Percentiles rank a stretch among this genome's conserved stretches.
Conservation (phyloP, 2,888 invertebrate genomes). For the Platypus cylindrus region DNA sequence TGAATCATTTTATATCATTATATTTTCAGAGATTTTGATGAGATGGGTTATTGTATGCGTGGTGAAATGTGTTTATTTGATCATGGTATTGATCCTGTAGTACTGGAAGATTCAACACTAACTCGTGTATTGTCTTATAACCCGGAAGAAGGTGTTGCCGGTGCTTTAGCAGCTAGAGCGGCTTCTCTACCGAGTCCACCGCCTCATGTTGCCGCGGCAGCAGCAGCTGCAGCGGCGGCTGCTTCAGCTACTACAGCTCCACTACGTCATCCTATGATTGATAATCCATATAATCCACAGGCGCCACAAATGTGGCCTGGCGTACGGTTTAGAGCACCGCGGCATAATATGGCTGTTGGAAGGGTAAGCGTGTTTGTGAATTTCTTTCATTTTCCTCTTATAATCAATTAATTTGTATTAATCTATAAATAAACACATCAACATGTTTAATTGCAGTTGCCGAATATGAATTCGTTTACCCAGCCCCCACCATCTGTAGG, state of each 20-base stretch:
- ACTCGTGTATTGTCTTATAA: constrained; percentile 42
- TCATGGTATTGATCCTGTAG: constrained; percentile 93
- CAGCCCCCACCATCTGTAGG: constrained; percentile 6
- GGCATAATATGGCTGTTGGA: constrained; percentile 27
- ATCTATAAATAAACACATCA: constrained; percentile 2
- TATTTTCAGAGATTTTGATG: constrained; percentile 59
- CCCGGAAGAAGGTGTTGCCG: constrained; percentile 32
- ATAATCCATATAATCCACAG: constrained; percentile 31
- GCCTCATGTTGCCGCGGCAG: constrained; percentile 27
- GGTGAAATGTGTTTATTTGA: constrained; percentile 96
- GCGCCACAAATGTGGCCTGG: constrained; percentile 34
- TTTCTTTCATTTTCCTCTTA: constrained; percentile 1
- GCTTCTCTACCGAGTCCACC: constrained; percentile 23
- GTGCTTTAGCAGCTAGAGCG: constrained; percentile 17
- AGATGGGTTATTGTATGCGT: constrained; percentile 66
- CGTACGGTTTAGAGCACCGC: constrained; percentile 27
- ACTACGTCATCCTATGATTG: constrained; percentile 22
- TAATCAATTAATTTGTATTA: neutral
- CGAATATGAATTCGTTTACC: constrained; percentile 13
- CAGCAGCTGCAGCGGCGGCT: constrained; percentile 19
- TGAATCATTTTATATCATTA: neutral
- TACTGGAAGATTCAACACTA: constrained; percentile 72
- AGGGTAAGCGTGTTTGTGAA: constrained; percentile 26
- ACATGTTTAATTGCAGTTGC: constrained; percentile 12
- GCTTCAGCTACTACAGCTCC: constrained; percentile 26